phyloP scores from a whole-genome alignment of 1,140 invertebrate genomes.

The Rhynchophorus ferrugineus region DNA sequence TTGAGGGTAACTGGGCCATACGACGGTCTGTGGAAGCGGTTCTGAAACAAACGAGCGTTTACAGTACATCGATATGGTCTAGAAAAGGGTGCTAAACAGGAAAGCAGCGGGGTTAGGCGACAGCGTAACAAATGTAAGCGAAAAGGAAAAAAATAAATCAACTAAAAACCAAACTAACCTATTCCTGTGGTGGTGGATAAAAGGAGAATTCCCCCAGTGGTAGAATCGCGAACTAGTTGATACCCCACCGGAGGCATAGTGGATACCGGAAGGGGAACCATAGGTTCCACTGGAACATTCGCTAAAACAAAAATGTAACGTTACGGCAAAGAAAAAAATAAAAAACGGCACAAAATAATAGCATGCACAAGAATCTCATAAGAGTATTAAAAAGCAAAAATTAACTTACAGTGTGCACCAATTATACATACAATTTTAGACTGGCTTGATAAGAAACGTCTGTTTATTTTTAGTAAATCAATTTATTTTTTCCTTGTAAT shows the following conservation, averaged over 20 bases:
- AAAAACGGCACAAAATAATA: too few relatives aligned
- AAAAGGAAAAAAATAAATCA: conserved; percentile 10
- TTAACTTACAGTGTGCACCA: too few relatives aligned
- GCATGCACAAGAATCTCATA: too few relatives aligned
- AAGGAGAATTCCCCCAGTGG: conserved; percentile 69
- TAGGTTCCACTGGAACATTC: conserved; percentile 59
- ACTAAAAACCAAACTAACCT: conserved; percentile 42
- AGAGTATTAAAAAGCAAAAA: too few relatives aligned
- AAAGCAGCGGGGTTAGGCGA: too few relatives aligned
- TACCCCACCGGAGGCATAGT: conserved; percentile 58
- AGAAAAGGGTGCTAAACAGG: neutral
- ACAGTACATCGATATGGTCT: neutral
- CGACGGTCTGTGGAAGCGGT: conserved; percentile 65
- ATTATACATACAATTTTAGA: too few relatives aligned
- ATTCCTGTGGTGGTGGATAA: conserved; percentile 59
- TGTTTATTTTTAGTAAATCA: too few relatives aligned
- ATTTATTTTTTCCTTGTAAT: too few relatives aligned
- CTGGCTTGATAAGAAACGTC: too few relatives aligned
- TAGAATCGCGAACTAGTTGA: conserved; percentile 74
- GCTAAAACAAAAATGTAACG: conserved; percentile 39
- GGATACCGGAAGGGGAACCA: conserved; percentile 58
- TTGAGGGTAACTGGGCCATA: conserved; percentile 60
- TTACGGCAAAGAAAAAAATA: conserved; percentile 24
- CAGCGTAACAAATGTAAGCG: neutral
- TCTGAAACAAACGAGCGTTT: conserved; percentile 44